Percentiles rank a stretch among this genome's conserved stretches.
Conservation (phyloP, 2,113 vertebrate genomes). For the Boleophthalmus pectinirostris region DNA sequence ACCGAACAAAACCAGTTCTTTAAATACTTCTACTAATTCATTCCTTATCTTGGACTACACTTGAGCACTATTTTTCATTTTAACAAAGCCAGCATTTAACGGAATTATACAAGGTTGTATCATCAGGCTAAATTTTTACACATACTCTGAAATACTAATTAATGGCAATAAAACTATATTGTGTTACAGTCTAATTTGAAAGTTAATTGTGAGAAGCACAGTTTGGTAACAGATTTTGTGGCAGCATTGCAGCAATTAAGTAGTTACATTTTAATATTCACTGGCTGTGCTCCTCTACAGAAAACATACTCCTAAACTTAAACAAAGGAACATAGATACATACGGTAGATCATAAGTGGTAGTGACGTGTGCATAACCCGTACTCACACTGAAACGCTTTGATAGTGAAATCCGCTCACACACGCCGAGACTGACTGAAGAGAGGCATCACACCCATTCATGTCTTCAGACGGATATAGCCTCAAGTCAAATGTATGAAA, state of each 20-base stretch:
- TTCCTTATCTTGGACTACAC: too few species aligned
- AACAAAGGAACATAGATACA: conserved; percentile 7
- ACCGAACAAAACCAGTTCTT: too few species aligned
- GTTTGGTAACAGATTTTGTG: not conserved
- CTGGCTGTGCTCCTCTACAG: conserved; percentile 64
- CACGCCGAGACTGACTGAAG: conserved; percentile 33
- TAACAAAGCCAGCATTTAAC: too few species aligned
- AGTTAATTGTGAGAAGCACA: too few species aligned
- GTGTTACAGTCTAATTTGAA: too few species aligned
- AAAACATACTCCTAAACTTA: conserved; percentile 37
- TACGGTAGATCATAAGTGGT: conserved; percentile 32
- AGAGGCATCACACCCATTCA: conserved; percentile 7
- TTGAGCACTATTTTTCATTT: too few species aligned
- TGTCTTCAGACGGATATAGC: conserved; percentile 9
- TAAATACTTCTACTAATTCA: too few species aligned
- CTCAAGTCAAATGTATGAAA: not conserved
- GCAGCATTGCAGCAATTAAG: not conserved
- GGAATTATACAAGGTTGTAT: too few species aligned
- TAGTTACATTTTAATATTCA: conserved; percentile 23
- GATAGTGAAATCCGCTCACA: conserved; percentile 28
- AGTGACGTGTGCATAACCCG: conserved; percentile 36
- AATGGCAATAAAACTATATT: too few species aligned
- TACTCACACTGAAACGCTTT: conserved; percentile 36
- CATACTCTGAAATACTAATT: too few species aligned
- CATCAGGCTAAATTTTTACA: too few species aligned